These are phyloP conservation scores for Drosophila nigricruria DNA, from an alignment of 2,888 invertebrate species.

Conservation along the genomic window DNA sequence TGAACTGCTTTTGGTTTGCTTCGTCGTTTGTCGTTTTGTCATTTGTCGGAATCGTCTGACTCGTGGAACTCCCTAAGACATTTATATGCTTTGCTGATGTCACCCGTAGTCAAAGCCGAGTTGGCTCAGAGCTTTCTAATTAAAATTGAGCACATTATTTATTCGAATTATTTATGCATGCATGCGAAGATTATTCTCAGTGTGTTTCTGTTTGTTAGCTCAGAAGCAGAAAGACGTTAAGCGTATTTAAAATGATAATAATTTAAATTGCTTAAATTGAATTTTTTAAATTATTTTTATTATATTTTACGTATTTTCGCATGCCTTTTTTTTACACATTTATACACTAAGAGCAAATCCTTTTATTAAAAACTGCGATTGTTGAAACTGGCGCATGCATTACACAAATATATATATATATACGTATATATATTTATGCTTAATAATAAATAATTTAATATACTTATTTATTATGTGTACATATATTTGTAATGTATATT, in stretches of 20 bases:
- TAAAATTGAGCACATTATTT: conserved; percentile 64
- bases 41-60: conserved; percentile 14
- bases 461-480: conserved; percentile 37
- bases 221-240: conserved; percentile 69
- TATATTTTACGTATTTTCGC: conserved; percentile 53
- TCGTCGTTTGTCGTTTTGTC: conserved; percentile 67
- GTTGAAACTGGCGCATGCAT: conserved; percentile 57
- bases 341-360: conserved; percentile 64
- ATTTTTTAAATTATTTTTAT: conserved; percentile 44
- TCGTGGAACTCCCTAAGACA: conserved; percentile 49
- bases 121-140: conserved; percentile 39
- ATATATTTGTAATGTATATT: conserved; percentile 41
- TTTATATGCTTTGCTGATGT: conserved; percentile 44
- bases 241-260: conserved; percentile 54
- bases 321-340: conserved; percentile 40
- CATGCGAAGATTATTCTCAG: conserved; percentile 16
- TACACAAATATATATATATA: conserved; percentile 35
- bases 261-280: conserved; percentile 56
- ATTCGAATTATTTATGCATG: conserved; percentile 51
- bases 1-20: conserved; percentile 81
- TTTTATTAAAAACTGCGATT: conserved; percentile 57
- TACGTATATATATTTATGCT: conserved; percentile 57
- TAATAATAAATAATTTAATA: conserved; percentile 60
- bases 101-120: conserved; percentile 61
- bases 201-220: conserved; percentile 48